Evolutionary conservation across 2,888 invertebrate species (phyloP), one percentile per base, ranked within the genome.

Genomic region (Cheilosia pagana): DNA sequence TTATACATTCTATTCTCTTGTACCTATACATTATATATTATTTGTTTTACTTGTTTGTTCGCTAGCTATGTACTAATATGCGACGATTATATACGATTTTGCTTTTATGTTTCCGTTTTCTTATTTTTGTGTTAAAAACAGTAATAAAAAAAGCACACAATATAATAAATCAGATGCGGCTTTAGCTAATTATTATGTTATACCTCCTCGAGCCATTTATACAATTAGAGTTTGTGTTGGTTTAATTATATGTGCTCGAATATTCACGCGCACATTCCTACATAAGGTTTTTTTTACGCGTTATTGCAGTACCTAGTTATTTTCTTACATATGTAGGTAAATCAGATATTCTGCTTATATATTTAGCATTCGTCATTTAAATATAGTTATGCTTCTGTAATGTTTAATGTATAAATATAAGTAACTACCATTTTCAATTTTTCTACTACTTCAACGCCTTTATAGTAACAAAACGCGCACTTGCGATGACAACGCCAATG

Each of bases 371-470:
- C 50, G 52, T 68, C 70, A 63, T 43, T 79, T 63, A 74, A 68
- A 79, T 79, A 70, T 74, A 78, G 35, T 59, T 65, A 60, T 70
- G 35, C 41, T 62, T 81, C 48, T 71, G 70, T 57, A 75, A 53
- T 81, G 48, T 77, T 62, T 57, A 67, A 76, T 71, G 55, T 85
- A 79, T 79, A 75, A 79, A 85, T 75, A 85, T 85, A 85, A 79
- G 85, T 85, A 79, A 85, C 79, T 85, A 75, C 81, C 74, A 75
- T 75, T 79, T 75, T 85, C 75, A 85, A 75, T 75, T 75, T 78
- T 79, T 75, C 75, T 79, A 79, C 70, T 71, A 75, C 63, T 75
- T 85, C 67, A 81, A 75, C 70, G 79, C 79, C 74, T 70, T 78
- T 83, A 53, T 77, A 83, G 79, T 83, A 75, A 83, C 83, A 83